A percentile compares a stretch with the other conserved stretches of the same genome.
These are phyloP conservation scores for Oceanodroma leucorhoa DNA, from an alignment of 2,797 vertebrate species.

Conservation along the genomic window DNA sequence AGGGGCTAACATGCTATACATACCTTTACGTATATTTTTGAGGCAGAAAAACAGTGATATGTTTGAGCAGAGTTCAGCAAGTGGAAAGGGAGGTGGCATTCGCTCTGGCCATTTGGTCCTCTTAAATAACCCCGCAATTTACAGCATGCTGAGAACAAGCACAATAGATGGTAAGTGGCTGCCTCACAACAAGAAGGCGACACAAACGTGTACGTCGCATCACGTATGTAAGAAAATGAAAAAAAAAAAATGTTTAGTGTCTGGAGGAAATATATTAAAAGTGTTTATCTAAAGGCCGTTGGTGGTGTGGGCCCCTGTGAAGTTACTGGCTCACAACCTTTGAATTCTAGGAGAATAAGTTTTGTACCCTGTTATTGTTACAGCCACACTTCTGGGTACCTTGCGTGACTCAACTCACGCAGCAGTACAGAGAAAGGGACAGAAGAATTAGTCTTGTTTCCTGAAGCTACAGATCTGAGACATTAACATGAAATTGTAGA, in stretches of 20 bases:
- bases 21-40: conserved; percentile 46
- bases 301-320: not conserved
- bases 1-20: conserved; percentile 63
- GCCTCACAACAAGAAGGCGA: not conserved
- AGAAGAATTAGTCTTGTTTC: not conserved
- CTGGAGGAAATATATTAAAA: not conserved
- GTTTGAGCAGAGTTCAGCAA: conserved; percentile 24
- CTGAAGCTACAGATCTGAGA: not conserved
- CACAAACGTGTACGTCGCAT: not conserved
- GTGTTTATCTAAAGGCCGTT: not conserved
- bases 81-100: not conserved
- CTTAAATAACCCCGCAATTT: not conserved
- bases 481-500: not conserved
- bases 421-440: not conserved
- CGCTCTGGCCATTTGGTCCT: not conserved
- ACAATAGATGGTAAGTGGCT: not conserved
- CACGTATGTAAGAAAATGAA: not conserved
- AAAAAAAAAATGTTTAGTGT: not conserved
- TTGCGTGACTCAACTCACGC: not conserved
- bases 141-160: not conserved
- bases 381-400: not conserved
- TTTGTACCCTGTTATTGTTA: not conserved
- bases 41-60: conserved; percentile 21
- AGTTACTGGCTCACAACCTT: not conserved
- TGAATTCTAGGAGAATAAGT: not conserved